phyloP scores from a whole-genome alignment of 35 echinoderm and acorn worm genomes.

The Hemicentrotus pulcherrimus region DNA sequence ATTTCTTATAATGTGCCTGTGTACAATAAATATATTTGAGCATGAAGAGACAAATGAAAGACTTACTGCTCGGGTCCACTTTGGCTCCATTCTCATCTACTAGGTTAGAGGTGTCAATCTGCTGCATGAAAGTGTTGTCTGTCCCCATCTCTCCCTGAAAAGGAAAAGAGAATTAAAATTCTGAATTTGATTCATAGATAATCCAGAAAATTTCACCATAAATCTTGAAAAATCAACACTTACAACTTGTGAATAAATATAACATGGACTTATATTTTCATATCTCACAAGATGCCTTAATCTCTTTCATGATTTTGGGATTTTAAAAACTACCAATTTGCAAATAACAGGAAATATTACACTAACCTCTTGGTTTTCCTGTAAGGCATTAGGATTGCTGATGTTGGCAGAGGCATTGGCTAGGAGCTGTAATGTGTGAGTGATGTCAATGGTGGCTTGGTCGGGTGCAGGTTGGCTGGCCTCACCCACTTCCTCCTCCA shows the following conservation, averaged over 20 bases:
- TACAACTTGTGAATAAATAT: not conserved
- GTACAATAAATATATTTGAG: not conserved
- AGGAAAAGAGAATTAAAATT: not conserved
- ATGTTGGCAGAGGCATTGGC: slow-evolving; percentile 95
- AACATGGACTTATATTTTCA: too few species aligned
- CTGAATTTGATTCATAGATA: not conserved
- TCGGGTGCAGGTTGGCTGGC: slow-evolving; percentile 5
- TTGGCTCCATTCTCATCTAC: slow-evolving; percentile 17
- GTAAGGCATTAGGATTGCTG: not conserved
- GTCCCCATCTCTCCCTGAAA: not conserved
- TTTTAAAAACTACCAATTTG: too few species aligned
- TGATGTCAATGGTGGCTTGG: slow-evolving; percentile 79
- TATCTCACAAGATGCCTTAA: too few species aligned
- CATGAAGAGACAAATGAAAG: not conserved
- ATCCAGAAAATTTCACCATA: not conserved
- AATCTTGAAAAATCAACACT: not conserved
- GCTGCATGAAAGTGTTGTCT: slow-evolving; percentile 37
- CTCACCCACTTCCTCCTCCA: not conserved
- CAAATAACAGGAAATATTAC: too few species aligned
- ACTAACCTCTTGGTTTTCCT: slow-evolving; percentile 44
- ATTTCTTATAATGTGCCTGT: not conserved
- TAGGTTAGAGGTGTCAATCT: not conserved
- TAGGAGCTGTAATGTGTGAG: slow-evolving; percentile 87
- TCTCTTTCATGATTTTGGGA: too few species aligned
- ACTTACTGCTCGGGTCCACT: slow-evolving; percentile 46